Conservation (phyloP, 2,888 invertebrate species). For the Linnaemya vulpina region DNA sequence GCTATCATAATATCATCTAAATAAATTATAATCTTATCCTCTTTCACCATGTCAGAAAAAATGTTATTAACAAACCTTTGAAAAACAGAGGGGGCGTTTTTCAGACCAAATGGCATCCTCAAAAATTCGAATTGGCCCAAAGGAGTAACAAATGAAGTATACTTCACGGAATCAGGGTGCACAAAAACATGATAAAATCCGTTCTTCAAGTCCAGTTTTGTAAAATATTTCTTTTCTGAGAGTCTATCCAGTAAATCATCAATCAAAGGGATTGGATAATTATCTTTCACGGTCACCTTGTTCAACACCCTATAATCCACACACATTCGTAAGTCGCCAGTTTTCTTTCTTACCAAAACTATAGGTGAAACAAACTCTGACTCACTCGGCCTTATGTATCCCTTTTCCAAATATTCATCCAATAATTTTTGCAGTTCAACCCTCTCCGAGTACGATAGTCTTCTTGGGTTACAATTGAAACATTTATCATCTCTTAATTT, state of each 20-base stretch:
- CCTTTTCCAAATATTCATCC: not conserved
- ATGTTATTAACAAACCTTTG: conserved; percentile 5
- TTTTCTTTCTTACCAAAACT: conserved; percentile 2
- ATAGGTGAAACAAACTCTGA: not conserved
- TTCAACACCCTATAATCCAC: conserved; percentile 10
- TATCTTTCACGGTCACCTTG: conserved; percentile 31
- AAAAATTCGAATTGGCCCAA: too few species aligned
- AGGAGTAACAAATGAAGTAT: too few species aligned
- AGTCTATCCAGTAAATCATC: too few species aligned
- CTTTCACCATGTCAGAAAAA: not conserved
- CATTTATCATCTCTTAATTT: not conserved
- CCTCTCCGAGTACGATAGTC: conserved; percentile 1
- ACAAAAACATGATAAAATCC: not conserved
- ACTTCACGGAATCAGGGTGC: not conserved
- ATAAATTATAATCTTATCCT: conserved; percentile 45
- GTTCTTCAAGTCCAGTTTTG: too few species aligned
- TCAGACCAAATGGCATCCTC: too few species aligned
- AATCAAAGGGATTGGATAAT: not conserved
- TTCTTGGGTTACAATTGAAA: conserved; percentile 7
- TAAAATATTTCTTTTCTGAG: too few species aligned
- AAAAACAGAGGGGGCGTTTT: too few species aligned
- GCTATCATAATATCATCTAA: conserved; percentile 68
- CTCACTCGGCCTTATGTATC: conserved; percentile 4
- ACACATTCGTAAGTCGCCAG: not conserved
- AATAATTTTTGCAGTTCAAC: not conserved